A percentile compares a stretch with the other conserved stretches of the same genome.
Conservation (phyloP, 2,888 invertebrate genomes). For the Phengaris alcon region DNA sequence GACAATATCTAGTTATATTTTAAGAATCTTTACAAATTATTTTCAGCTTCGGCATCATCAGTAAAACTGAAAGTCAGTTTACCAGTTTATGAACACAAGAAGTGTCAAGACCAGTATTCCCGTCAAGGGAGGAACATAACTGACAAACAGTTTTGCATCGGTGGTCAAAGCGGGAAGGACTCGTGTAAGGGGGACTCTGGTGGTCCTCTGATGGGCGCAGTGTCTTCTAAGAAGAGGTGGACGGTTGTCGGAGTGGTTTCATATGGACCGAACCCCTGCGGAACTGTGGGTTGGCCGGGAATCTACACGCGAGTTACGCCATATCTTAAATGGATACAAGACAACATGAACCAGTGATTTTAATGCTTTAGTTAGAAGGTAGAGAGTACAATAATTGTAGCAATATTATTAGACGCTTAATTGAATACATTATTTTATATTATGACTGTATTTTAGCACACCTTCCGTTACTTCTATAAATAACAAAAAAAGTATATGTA, state of each 20-base stretch:
- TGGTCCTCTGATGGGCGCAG: slow-evolving; percentile 73
- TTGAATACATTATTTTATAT: no score
- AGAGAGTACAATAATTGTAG: no score
- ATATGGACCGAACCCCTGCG: slow-evolving; percentile 35
- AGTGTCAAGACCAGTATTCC: slow-evolving; percentile 25
- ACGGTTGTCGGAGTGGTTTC: slow-evolving; percentile 29
- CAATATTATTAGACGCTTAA: no score
- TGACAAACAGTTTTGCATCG: slow-evolving; percentile 31
- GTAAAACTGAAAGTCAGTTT: slow-evolving; percentile 24
- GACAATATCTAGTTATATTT: no score
- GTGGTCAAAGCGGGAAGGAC: slow-evolving; percentile 56
- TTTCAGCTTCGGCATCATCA: slow-evolving; percentile 27
- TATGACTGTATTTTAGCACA: no score
- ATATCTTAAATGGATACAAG: slow-evolving; percentile 56
- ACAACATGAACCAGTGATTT: slow-evolving; percentile 36
- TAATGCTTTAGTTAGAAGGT: not conserved
- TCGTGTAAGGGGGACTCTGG: slow-evolving; percentile 83
- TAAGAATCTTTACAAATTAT: not conserved
- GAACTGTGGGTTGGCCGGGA: slow-evolving; percentile 53
- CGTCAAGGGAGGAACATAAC: slow-evolving; percentile 3
- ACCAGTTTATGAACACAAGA: not conserved
- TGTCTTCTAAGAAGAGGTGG: slow-evolving; percentile 22
- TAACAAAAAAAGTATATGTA: no score
- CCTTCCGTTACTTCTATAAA: no score
- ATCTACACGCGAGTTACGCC: slow-evolving; percentile 58